Evolutionary conservation across 2,888 invertebrate genomes (phyloP), one percentile per base, ranked within the genome.

Genomic region (Resseliella maxima): DNA sequence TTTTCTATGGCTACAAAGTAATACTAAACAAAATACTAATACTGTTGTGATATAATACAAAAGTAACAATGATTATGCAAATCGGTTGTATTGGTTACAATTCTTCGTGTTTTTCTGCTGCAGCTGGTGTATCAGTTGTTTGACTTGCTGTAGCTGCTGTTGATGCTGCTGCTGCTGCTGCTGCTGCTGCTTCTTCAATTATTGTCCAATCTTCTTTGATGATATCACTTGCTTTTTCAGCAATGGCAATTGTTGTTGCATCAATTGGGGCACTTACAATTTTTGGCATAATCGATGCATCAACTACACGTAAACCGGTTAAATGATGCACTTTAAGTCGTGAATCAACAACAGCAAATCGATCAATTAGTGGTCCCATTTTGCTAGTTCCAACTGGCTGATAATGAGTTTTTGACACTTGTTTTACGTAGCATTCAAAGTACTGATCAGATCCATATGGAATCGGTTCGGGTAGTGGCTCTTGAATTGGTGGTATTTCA

Each of bases 201-300:
- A 2, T n/a, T 31, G 31, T 35, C 90, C 90, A 90, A 46, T 90
- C 89, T 85, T 89, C 87, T 12, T 88, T 88, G 5, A 91, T 89
- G 6, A 91, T 89, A 72, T 97, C 96, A 0, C 95, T 93, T 0
- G 93, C 95, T 88, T 96, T 96, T 89, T 97, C 97, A 0, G 94
- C 97, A 86, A 97, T 96, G 96, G 97, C 97, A 21, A 97, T 94
- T 0, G 94, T 90, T 0, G 94, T 92, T 0, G 94, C 93, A 88
- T 94, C 93, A 0, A 93, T 94, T 88, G 94, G 94, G 0, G 93
- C 94, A 81, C 93, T 92, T 0, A 93, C 92, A 87, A 94, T 92
- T 21, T 89, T 91, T 0, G 94, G 94, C 94, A 94, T 94, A 36
- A 94, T 92, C 89, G 94, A 94, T 0, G 93, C 94, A 89, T 94